A percentile compares a stretch with the other conserved stretches of the same genome.
phyloP scores from a whole-genome alignment of 2,113 vertebrate genomes.

The Eurypyga helias region DNA sequence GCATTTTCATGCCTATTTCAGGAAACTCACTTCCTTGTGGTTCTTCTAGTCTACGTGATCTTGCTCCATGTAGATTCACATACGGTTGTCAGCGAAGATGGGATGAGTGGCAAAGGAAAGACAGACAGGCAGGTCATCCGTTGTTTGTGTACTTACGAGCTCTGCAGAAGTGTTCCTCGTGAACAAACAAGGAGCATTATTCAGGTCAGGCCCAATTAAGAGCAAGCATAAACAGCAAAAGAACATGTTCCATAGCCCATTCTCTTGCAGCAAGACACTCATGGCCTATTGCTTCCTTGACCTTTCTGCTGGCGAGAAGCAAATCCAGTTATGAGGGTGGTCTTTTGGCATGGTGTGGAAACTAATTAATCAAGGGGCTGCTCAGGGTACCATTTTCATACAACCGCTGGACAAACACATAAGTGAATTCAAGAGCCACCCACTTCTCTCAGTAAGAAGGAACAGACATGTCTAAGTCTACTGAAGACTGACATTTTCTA shows the following conservation, averaged over 20 bases:
- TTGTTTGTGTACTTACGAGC: no score
- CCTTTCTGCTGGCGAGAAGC: neutral
- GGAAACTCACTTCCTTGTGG: neutral
- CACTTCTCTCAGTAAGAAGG: neutral
- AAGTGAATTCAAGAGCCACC: neutral
- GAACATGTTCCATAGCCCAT: neutral
- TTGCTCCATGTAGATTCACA: no score
- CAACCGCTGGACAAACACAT: neutral
- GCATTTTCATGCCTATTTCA: neutral
- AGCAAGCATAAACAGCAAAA: neutral
- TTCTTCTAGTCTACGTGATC: neutral
- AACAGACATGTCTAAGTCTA: neutral
- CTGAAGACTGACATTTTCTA: neutral
- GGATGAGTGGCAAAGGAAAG: neutral
- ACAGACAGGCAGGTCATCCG: neutral
- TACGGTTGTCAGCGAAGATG: neutral
- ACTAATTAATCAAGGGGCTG: neutral
- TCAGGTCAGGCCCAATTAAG: neutral
- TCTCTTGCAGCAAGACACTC: neutral
- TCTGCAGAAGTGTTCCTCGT: neutral
- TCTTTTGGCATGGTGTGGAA: neutral
- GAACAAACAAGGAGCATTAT: no score
- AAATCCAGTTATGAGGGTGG: neutral
- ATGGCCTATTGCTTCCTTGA: neutral
- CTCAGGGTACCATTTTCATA: neutral